Percentiles rank a stretch among this genome's conserved stretches.
Evolutionary conservation across 1,140 invertebrate species (phyloP).

Genomic region (Heliconius eleuchia): DNA sequence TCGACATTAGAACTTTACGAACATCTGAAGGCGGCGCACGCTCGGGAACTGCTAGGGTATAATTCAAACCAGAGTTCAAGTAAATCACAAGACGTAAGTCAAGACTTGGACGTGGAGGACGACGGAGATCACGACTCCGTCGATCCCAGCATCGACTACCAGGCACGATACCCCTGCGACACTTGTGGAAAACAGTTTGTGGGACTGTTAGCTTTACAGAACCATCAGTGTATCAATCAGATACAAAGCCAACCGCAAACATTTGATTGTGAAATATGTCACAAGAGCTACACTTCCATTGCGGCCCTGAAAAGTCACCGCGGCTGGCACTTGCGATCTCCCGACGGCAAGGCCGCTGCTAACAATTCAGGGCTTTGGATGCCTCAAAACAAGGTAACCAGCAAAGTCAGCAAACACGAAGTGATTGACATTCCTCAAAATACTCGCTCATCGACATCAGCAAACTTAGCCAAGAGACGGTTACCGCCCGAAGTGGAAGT

Average conservation of each 20-base stretch:
- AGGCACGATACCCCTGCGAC: conserved; percentile 75
- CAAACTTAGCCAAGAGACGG: conserved; percentile 60
- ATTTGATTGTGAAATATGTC: conserved; percentile 82
- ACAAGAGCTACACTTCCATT: conserved; percentile 82
- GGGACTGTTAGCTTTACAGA: conserved; percentile 73
- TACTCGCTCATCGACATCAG: conserved; percentile 50
- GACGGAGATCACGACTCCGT: conserved; percentile 60
- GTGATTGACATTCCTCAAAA: conserved; percentile 61
- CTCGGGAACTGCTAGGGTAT: conserved; percentile 75
- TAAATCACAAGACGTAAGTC: conserved; percentile 58
- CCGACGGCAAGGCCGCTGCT: conserved; percentile 79
- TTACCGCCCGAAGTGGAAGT: conserved; percentile 78
- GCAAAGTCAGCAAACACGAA: conserved; percentile 78
- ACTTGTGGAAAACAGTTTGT: conserved; percentile 78
- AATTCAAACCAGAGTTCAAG: conserved; percentile 70
- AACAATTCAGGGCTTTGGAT: conserved; percentile 80
- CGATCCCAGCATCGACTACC: conserved; percentile 68
- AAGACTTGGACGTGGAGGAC: conserved; percentile 66
- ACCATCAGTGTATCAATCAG: conserved; percentile 74
- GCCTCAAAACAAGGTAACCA: conserved; percentile 79
- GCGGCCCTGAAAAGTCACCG: conserved; percentile 83
- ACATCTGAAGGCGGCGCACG: conserved; percentile 75
- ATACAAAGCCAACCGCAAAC: conserved; percentile 61
- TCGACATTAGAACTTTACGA: conserved; percentile 77
- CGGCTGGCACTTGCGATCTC: conserved; percentile 83